A percentile compares a stretch with the other conserved stretches of the same genome.
Conservation (phyloP, 2,888 invertebrate genomes). For the Plebejus melissa region DNA sequence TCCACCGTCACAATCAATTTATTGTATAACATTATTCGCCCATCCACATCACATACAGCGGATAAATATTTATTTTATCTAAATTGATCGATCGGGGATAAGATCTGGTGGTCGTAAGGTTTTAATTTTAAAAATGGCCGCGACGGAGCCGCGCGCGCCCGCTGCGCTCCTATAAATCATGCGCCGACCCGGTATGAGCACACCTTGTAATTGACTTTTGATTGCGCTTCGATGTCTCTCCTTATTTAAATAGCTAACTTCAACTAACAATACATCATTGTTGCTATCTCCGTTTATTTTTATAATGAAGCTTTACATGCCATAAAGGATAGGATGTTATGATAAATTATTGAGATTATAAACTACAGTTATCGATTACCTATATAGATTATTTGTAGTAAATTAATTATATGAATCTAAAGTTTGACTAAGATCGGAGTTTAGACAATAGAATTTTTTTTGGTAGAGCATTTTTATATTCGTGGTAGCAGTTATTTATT, state of each 20-base stretch:
- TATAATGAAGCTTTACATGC: conserved; percentile 25
- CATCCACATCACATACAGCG: conserved; percentile 69
- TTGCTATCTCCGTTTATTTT: conserved; percentile 36
- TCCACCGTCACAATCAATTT: conserved; percentile 74
- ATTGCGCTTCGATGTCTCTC: conserved; percentile 63
- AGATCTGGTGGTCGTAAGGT: conserved; percentile 63
- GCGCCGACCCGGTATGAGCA: conserved; percentile 62
- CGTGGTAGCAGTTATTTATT: neutral
- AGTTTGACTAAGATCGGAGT: neutral
- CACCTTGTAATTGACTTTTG: conserved; percentile 76
- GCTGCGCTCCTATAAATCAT: conserved; percentile 79
- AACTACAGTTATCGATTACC: conserved; percentile 10
- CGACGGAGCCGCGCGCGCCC: conserved; percentile 69
- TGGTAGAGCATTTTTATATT: neutral
- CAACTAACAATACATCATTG: conserved; percentile 41
- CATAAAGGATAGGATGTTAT: conserved; percentile 18
- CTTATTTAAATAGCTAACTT: conserved; percentile 58
- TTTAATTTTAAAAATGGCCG: conserved; percentile 71
- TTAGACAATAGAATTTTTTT: neutral
- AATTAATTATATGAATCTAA: conserved; percentile 5
- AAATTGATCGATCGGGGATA: conserved; percentile 77
- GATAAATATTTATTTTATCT: conserved; percentile 80
- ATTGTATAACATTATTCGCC: conserved; percentile 72
- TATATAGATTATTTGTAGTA: conserved; percentile 12
- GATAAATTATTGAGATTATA: conserved; percentile 24